These are phyloP conservation scores for Istiophorus platypterus DNA, from an alignment of 2,113 vertebrate genomes.

Conservation along the genomic window DNA sequence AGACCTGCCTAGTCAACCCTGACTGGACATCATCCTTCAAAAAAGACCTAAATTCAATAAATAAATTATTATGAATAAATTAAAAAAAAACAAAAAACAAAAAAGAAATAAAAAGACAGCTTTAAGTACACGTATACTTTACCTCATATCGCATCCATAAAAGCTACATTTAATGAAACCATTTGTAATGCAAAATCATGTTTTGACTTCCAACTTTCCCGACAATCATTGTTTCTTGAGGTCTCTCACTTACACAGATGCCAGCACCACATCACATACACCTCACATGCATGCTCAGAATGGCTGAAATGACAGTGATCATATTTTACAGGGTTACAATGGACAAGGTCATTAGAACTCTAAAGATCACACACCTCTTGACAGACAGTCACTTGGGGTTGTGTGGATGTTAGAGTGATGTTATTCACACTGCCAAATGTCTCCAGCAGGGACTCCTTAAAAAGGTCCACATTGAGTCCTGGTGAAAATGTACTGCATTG, in stretches of 20 bases:
- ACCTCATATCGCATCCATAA: conserved; percentile 68
- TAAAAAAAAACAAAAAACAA: conserved; percentile 30
- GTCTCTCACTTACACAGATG: conserved; percentile 84
- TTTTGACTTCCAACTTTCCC: conserved; percentile 76
- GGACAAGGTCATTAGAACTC: conserved; percentile 78
- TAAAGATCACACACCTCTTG: conserved; percentile 76
- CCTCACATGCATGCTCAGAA: conserved; percentile 87
- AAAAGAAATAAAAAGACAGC: conserved; percentile 52
- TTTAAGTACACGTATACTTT: conserved; percentile 63
- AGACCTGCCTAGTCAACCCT: conserved; percentile 52
- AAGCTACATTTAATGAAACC: conserved; percentile 76
- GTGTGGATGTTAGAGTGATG: conserved; percentile 89
- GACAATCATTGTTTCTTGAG: conserved; percentile 79
- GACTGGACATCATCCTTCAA: conserved; percentile 46
- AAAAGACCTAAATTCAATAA: conserved; percentile 47
- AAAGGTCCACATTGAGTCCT: conserved; percentile 75
- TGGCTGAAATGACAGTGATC: conserved; percentile 83
- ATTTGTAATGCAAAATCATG: conserved; percentile 65
- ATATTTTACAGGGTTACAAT: conserved; percentile 86
- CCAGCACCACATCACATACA: conserved; percentile 86
- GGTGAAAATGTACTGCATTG: conserved; percentile 68
- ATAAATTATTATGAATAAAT: conserved; percentile 43
- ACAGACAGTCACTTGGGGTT: conserved; percentile 90
- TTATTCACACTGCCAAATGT: conserved; percentile 89
- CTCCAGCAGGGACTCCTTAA: conserved; percentile 76